Evolutionary conservation across 2,113 vertebrate genomes (phyloP).

Genomic region (Sapayoa aenigma): DNA sequence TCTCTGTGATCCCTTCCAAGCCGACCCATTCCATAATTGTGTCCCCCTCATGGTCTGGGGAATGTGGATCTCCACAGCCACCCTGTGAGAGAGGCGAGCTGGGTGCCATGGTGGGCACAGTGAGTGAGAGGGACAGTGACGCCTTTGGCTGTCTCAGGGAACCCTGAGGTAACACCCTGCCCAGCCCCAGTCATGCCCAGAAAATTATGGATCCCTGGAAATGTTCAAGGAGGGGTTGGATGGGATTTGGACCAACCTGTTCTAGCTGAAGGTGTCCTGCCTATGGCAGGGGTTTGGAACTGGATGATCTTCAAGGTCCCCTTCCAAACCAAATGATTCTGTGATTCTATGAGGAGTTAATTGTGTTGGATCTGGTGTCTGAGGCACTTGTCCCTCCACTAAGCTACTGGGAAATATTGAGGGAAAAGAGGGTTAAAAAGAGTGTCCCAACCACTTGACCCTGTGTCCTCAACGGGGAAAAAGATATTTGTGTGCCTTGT

Average conservation of each 20-base stretch:
- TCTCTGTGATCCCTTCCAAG: not conserved
- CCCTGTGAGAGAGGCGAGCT: not conserved
- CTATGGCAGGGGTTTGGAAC: not conserved
- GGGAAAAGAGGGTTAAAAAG: not conserved
- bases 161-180: not conserved
- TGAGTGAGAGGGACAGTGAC: too few species aligned
- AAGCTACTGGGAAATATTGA: not conserved
- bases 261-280: not conserved
- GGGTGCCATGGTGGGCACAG: accelerated
- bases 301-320: not conserved
- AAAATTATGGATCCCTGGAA: not conserved
- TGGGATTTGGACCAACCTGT: not conserved
- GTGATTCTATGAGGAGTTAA: accelerated
- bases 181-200: accelerated
- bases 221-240: not conserved
- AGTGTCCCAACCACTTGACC: too few species aligned
- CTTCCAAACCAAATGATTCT: not conserved
- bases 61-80: not conserved
- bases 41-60: accelerated
- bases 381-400: not conserved
- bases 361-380: not conserved
- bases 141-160: not conserved
- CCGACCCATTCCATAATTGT: not conserved
- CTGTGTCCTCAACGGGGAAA: not conserved
- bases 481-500: not conserved